These are phyloP conservation scores for Pararge aegeria DNA, from an alignment of 1,140 invertebrate genomes.

Conservation along the genomic window DNA sequence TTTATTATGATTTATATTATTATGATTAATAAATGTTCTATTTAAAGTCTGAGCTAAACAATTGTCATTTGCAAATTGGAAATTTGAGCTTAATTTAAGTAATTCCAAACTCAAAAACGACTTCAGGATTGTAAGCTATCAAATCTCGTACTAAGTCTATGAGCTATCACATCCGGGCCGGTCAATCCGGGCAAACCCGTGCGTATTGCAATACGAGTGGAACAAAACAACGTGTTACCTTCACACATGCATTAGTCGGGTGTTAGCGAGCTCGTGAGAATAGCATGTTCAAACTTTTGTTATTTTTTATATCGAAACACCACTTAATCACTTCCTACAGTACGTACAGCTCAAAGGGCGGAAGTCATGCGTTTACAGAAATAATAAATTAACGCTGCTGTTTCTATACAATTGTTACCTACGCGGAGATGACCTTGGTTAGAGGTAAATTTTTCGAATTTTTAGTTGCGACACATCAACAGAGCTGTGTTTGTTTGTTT, in stretches of 20 bases:
- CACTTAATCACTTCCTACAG: constrained; percentile 74
- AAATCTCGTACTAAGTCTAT: no score
- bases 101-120: no score
- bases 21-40: no score
- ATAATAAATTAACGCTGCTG: constrained; percentile 71
- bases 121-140: no score
- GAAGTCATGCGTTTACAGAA: constrained; percentile 73
- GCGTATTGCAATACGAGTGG: not conserved
- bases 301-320: constrained; percentile 69
- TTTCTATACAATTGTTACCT: constrained; percentile 53
- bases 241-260: constrained; percentile 47
- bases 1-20: no score
- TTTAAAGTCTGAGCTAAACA: no score
- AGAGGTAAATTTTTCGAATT: constrained; percentile 57
- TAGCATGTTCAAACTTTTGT: constrained; percentile 62
- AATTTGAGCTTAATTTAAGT: no score
- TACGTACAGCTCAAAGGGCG: constrained; percentile 57
- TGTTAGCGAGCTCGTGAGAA: constrained; percentile 61
- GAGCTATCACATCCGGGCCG: not conserved
- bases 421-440: constrained; percentile 54
- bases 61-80: no score
- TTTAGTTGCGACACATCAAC: constrained; percentile 47
- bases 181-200: not conserved
- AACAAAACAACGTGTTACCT: constrained; percentile 35
- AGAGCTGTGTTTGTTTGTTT: constrained; percentile 44